A percentile compares a stretch with the other conserved stretches of the same genome.
phyloP scores from a whole-genome alignment of 2,888 invertebrate species.

The Caenorhabditis sp. region DNA sequence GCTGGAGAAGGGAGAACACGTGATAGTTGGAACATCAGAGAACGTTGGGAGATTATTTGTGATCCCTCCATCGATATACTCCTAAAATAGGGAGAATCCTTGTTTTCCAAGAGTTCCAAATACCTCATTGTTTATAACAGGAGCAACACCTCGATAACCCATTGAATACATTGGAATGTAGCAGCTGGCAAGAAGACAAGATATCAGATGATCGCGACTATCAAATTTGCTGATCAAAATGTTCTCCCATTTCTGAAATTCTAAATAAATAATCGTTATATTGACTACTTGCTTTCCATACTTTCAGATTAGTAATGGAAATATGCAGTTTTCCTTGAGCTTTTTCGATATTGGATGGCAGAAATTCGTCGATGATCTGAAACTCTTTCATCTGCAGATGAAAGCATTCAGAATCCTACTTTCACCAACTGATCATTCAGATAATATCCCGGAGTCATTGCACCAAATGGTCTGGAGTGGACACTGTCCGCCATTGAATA shows the following conservation, averaged over 20 bases:
- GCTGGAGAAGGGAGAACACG: constrained; percentile 95
- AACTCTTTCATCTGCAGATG: neutral
- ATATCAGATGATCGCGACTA: constrained; percentile 75
- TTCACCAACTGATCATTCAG: constrained; percentile 74
- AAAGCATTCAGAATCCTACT: constrained; percentile 22
- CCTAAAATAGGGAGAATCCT: constrained; percentile 78
- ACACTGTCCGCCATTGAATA: constrained; percentile 81
- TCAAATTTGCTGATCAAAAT: constrained; percentile 73
- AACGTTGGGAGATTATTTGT: constrained; percentile 94
- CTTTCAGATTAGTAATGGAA: constrained; percentile 66
- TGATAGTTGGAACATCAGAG: constrained; percentile 92
- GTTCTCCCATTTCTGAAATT: constrained; percentile 75
- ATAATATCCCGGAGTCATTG: constrained; percentile 81
- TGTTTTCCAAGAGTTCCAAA: constrained; percentile 2
- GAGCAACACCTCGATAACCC: constrained; percentile 88
- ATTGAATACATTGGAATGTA: constrained; percentile 96
- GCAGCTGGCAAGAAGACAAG: constrained; percentile 86
- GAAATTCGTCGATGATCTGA: constrained; percentile 64
- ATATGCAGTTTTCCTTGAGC: constrained; percentile 73
- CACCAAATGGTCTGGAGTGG: constrained; percentile 78
- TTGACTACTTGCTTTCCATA: neutral
- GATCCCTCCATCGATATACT: constrained; percentile 95
- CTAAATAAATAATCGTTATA: neutral
- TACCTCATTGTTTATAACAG: constrained; percentile 86
- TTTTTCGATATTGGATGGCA: constrained; percentile 72